A percentile compares a stretch with the other conserved stretches of the same genome.
Evolutionary conservation across 1,140 invertebrate species (phyloP).

Genomic region (Coboldia fuscipes): DNA sequence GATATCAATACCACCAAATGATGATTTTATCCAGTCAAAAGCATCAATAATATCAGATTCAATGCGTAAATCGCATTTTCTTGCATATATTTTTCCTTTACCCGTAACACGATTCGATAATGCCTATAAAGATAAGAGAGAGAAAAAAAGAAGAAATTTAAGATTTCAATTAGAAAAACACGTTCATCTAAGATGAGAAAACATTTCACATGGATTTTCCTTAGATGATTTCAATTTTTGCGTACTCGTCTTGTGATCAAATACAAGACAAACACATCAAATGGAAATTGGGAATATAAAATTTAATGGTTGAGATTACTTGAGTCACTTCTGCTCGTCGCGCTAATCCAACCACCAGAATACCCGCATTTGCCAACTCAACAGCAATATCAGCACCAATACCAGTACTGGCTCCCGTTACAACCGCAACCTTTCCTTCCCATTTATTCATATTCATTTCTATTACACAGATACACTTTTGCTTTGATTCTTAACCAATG

Average conservation of each 20-base stretch:
- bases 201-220: neutral
- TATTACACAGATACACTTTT: too few species aligned
- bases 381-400: constrained; percentile 29
- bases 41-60: constrained; percentile 29
- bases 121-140: constrained; percentile 3
- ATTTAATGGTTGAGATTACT: constrained; percentile 9
- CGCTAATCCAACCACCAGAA: constrained; percentile 35
- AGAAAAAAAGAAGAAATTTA: neutral
- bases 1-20: constrained; percentile 13
- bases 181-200: neutral
- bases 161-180: neutral
- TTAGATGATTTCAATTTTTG: neutral
- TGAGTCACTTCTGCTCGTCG: constrained; percentile 26
- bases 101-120: constrained; percentile 11
- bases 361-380: constrained; percentile 25
- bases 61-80: constrained; percentile 30
- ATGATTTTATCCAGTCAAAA: constrained; percentile 22
- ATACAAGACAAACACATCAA: too few species aligned
- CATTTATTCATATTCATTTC: constrained; percentile 36
- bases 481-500: too few species aligned
- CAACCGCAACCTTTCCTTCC: constrained; percentile 33
- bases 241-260: too few species aligned
- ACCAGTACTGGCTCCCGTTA: constrained; percentile 40
- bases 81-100: constrained; percentile 15
- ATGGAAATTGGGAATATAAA: neutral